phyloP scores from a whole-genome alignment of 2,888 invertebrate genomes.

The Mimachlamys varia region DNA sequence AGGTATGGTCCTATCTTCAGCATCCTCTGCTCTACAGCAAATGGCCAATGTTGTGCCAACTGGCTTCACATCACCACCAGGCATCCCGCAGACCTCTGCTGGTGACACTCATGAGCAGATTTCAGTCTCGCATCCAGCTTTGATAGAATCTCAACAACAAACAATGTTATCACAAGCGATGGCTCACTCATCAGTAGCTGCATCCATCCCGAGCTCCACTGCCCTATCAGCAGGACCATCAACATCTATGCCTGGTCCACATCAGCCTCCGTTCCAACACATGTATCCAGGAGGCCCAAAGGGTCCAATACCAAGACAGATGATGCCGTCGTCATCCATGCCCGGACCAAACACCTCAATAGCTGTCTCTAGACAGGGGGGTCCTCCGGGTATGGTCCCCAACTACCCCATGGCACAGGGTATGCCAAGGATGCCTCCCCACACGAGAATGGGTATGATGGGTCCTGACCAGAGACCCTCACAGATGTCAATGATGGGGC shows the following conservation, averaged over 20 bases:
- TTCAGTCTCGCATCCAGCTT: background rate
- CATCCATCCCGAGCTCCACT: background rate
- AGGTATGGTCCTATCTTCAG: constrained; percentile 43
- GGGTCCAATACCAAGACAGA: background rate
- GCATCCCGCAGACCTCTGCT: constrained; percentile 44
- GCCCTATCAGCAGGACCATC: background rate
- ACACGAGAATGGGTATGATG: constrained; percentile 16
- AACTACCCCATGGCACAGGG: background rate
- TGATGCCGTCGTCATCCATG: constrained; percentile 5
- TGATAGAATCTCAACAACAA: background rate
- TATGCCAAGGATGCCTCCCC: background rate
- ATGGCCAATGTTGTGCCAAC: background rate
- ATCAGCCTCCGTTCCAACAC: constrained; percentile 45
- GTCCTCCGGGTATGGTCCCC: background rate
- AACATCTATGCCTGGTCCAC: constrained; percentile 25
- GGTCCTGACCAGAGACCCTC: constrained; percentile 2
- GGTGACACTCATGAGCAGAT: background rate
- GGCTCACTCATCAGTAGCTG: background rate
- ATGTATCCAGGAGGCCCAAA: constrained; percentile 4
- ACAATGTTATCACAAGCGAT: background rate
- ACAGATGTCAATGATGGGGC: constrained; percentile 15
- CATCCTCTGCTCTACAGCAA: constrained; percentile 39
- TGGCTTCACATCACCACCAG: background rate
- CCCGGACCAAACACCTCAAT: background rate
- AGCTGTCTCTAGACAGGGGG: background rate